These are phyloP conservation scores for Palythoa grandiflora DNA, from an alignment of 92 coral and sea anemone genomes.

Conservation along the genomic window DNA sequence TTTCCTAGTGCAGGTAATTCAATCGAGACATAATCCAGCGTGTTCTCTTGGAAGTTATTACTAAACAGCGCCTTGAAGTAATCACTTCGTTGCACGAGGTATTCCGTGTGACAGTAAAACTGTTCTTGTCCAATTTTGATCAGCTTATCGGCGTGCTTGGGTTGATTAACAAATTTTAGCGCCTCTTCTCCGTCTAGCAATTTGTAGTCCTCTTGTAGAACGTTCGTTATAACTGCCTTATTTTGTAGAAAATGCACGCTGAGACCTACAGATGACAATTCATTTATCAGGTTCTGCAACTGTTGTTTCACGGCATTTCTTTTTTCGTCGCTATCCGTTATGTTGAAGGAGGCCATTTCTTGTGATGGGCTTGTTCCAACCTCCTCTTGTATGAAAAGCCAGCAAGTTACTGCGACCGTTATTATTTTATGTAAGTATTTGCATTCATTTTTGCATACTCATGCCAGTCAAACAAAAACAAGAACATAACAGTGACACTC, in stretches of 20 bases:
- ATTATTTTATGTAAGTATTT: too few relatives aligned
- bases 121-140: conserved; percentile 78
- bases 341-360: too few relatives aligned
- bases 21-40: conserved; percentile 82
- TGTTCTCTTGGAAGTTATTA: conserved; percentile 81
- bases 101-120: conserved; percentile 91
- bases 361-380: too few relatives aligned
- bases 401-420: too few relatives aligned
- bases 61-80: conserved; percentile 87
- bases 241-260: conserved; percentile 88
- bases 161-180: conserved; percentile 87
- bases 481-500: too few relatives aligned
- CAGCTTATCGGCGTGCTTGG: conserved; percentile 89
- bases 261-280: conserved; percentile 74
- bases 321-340: not conserved
- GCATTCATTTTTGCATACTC: too few relatives aligned
- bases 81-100: conserved; percentile 87
- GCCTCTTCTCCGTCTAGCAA: conserved; percentile 93
- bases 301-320: conserved; percentile 61
- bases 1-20: conserved; percentile 90
- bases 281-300: conserved; percentile 60
- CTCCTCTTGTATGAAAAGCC: too few relatives aligned
- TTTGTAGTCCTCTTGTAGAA: conserved; percentile 67
- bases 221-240: conserved; percentile 79
- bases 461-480: too few relatives aligned